Evolutionary conservation across 1,140 invertebrate species (phyloP), one percentile per base, ranked within the genome.

Genomic region (Drosophila kanapiae): DNA sequence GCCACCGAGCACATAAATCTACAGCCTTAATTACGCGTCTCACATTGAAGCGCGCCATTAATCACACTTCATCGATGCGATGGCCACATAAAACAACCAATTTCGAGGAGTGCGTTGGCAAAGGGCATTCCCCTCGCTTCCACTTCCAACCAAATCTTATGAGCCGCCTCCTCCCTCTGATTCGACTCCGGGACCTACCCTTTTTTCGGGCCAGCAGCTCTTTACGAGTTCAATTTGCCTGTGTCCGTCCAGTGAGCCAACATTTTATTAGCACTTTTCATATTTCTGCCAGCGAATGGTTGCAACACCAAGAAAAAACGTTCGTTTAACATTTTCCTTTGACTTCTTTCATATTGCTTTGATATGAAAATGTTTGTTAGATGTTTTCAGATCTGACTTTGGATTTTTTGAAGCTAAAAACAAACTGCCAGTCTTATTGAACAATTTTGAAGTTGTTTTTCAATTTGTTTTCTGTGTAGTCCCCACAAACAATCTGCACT

Each of bases 21-120:
- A 80, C 69, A n/a, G 67, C 74, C 80, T 90, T 87, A 87, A 87
- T 87, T 87, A 90, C 84, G 58, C 75, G 71, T 65, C 84, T 80
- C 80, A 75, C 83, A 80, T 83, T 68, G 84, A 80, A 87, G 81
- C 70, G 84, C 69, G 78, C 80, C 85, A 87, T 87, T 87, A 87
- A 87, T 87, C 84, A 81, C 85, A 87, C 84, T 88, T 87, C 85
- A 87, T 87, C 85, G 80, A 87, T 90, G 77, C 72, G 69, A 65
- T 71, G 67, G 63, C 45, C 71, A 68, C 80, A 87, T 87, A 87
- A 87, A 87, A 88, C 70, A 86, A 56, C 67, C 76, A 87, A 87
- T 87, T 88, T 80, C 65, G 45, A 33, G 48, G 49, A 59, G 48
- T 65, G 63, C 38, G 13, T 16, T 11, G 16, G 53, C 51, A 37